Evolutionary conservation across 2,113 vertebrate genomes (phyloP).

Genomic region (Alligator sinensis): DNA sequence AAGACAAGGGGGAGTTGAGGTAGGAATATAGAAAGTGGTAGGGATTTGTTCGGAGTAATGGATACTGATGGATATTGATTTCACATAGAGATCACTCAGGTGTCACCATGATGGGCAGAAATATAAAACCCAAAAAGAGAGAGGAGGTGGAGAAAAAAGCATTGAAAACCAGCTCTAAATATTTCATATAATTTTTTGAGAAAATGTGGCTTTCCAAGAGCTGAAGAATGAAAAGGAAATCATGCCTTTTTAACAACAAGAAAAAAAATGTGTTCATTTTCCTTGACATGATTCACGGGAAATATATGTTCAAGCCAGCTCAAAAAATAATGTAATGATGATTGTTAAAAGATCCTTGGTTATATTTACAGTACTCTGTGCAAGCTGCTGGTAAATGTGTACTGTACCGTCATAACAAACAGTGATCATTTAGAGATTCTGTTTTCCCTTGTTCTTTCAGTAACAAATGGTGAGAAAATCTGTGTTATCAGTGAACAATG

Average conservation of each 20-base stretch:
- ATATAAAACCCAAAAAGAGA: not conserved
- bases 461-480: not conserved
- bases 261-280: not conserved
- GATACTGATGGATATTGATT: rapidly evolving
- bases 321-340: not conserved
- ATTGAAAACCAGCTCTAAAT: not conserved
- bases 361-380: not conserved
- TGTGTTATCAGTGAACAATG: not conserved
- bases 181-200: not conserved
- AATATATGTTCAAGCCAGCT: not conserved
- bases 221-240: not conserved
- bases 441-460: not conserved
- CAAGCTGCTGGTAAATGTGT: no score
- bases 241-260: not conserved
- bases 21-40: not conserved
- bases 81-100: not conserved
- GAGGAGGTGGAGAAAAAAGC: not conserved
- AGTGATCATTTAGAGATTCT: not conserved
- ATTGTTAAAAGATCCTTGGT: not conserved
- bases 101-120: not conserved
- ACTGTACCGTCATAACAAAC: not conserved
- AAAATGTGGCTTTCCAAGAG: not conserved
- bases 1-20: not conserved
- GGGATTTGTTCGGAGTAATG: not conserved
- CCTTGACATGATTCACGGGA: not conserved